Evolutionary conservation across 2,113 vertebrate species (phyloP).

Genomic region (Pleuronectes platessa): DNA sequence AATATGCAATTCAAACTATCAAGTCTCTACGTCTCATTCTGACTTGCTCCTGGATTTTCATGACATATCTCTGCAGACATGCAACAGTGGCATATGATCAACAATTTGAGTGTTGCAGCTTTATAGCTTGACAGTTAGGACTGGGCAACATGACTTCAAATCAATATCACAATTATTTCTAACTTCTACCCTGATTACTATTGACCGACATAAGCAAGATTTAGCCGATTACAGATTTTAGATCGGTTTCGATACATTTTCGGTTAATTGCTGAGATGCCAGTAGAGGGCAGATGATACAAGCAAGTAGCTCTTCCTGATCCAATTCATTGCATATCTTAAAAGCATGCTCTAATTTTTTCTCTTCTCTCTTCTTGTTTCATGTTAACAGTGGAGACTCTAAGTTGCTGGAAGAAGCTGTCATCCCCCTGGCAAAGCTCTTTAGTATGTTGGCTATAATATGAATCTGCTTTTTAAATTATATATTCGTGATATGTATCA

Average conservation of each 20-base stretch:
- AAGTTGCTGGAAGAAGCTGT: slow-evolving; percentile 95
- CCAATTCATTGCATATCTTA: neutral
- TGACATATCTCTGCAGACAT: no score
- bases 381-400: slow-evolving; percentile 86
- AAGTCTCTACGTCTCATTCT: neutral
- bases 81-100: no score
- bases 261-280: neutral
- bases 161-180: no score
- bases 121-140: neutral
- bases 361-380: slow-evolving; percentile 13
- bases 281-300: neutral
- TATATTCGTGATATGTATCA: neutral
- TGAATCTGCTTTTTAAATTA: neutral
- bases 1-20: no score
- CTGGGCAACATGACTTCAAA: no score
- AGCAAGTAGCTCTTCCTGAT: neutral
- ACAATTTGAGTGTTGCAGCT: neutral
- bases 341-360: neutral
- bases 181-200: no score
- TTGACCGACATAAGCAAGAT: no score
- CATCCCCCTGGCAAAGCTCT: slow-evolving; percentile 89
- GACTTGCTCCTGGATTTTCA: no score
- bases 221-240: no score
- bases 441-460: slow-evolving; percentile 84
- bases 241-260: no score